These are phyloP conservation scores for Pteria penguin DNA, from an alignment of 2,888 invertebrate species.

Conservation along the genomic window DNA sequence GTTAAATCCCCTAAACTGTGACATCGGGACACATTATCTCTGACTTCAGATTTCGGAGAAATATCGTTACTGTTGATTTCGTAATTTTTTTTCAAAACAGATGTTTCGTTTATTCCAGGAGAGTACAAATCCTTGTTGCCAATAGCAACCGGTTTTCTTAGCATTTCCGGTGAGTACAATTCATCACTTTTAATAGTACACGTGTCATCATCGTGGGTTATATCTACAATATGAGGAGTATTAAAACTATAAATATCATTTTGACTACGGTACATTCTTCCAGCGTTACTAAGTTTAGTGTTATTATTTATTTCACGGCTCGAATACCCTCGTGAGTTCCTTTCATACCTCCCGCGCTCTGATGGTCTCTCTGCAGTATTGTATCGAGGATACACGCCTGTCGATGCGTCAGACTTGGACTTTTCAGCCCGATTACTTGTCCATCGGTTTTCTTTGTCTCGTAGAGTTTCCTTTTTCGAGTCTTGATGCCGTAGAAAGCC, in stretches of 20 bases:
- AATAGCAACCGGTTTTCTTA: too few relatives aligned
- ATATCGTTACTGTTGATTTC: conserved; percentile 52
- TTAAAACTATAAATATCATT: conserved; percentile 37
- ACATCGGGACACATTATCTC: conserved; percentile 57
- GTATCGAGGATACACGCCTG: background rate
- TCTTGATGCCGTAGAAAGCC: conserved; percentile 12
- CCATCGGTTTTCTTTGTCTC: background rate
- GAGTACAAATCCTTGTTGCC: too few relatives aligned
- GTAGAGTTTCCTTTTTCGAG: background rate
- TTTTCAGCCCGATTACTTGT: background rate
- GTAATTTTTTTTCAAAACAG: conserved; percentile 30
- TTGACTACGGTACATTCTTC: conserved; percentile 32
- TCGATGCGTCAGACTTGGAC: background rate
- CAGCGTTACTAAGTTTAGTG: conserved; percentile 28
- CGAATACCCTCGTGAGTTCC: background rate
- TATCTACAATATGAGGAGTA: background rate
- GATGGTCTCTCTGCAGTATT: background rate
- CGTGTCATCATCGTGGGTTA: conserved; percentile 8
- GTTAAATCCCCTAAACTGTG: conserved; percentile 66
- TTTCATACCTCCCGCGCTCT: conserved; percentile 7
- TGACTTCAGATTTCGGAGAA: too few relatives aligned
- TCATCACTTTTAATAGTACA: conserved; percentile 43
- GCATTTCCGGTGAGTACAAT: conserved; percentile 26
- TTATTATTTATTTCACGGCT: conserved; percentile 49
- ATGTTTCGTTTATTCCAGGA: background rate